phyloP scores from a whole-genome alignment of 2,888 invertebrate species.

The Dorcus hopei region DNA sequence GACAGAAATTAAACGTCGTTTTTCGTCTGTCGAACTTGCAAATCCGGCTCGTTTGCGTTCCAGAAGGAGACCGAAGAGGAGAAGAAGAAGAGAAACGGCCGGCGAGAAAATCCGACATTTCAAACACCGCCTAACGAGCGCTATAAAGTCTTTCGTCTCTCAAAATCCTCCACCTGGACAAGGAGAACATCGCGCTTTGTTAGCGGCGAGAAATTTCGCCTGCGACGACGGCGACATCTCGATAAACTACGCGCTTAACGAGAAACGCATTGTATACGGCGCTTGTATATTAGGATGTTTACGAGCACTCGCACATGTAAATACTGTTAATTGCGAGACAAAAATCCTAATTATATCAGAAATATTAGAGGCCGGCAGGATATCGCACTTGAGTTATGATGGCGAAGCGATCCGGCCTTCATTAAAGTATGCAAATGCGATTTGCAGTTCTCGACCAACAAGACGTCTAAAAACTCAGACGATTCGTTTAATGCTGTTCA shows the following conservation, averaged over 20 bases:
- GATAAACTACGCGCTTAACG: neutral
- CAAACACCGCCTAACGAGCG: neutral
- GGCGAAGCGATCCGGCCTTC: conserved; percentile 4
- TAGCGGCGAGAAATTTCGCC: too few relatives aligned
- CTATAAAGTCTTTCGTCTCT: neutral
- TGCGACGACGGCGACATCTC: neutral
- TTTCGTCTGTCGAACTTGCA: conserved; percentile 3
- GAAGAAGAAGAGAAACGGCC: neutral
- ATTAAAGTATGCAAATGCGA: conserved; percentile 12
- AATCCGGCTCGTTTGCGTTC: conserved; percentile 1
- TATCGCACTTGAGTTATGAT: conserved; percentile 10
- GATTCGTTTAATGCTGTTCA: too few relatives aligned
- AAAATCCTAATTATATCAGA: conserved; percentile 15
- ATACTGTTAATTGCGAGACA: conserved; percentile 19
- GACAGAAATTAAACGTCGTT: conserved; percentile 1
- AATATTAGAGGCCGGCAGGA: conserved; percentile 11
- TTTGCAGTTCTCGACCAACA: conserved; percentile 1
- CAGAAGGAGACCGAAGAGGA: neutral
- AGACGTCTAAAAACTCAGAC: conserved; percentile 19
- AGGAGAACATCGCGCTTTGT: neutral
- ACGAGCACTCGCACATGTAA: conserved; percentile 18
- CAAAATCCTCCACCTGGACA: neutral
- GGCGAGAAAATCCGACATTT: neutral
- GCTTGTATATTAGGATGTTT: conserved; percentile 20
- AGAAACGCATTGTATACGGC: conserved; percentile 2